Evolutionary conservation across 2,888 invertebrate genomes (phyloP).

Genomic region (Limenitis camilla): DNA sequence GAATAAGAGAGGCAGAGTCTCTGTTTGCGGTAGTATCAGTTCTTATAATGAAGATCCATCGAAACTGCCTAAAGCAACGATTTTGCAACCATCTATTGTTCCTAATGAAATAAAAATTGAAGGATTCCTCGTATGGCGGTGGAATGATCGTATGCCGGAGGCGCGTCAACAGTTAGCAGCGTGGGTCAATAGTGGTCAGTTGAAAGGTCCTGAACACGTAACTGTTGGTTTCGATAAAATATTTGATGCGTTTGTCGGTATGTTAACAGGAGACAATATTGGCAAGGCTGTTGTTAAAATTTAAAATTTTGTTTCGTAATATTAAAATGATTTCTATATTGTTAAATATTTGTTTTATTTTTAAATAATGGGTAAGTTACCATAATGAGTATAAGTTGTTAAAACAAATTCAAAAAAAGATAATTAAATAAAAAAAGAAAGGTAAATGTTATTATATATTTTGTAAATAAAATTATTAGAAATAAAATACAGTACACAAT

Average conservation of each 20-base stretch:
- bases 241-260: constrained; percentile 75
- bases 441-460: too few relatives aligned
- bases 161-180: constrained; percentile 69
- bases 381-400: too few relatives aligned
- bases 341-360: too few relatives aligned
- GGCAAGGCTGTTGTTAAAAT: constrained; percentile 76
- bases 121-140: constrained; percentile 66
- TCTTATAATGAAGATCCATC: constrained; percentile 65
- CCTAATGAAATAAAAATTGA: constrained; percentile 71
- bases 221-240: constrained; percentile 78
- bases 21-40: constrained; percentile 78
- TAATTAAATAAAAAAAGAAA: too few relatives aligned
- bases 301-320: constrained; percentile 27
- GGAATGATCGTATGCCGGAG: constrained; percentile 65
- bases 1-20: constrained; percentile 74
- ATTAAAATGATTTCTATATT: too few relatives aligned
- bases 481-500: too few relatives aligned
- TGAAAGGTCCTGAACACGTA: constrained; percentile 75
- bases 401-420: too few relatives aligned
- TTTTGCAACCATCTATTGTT: constrained; percentile 68
- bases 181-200: constrained; percentile 76
- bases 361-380: too few relatives aligned
- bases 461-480: too few relatives aligned
- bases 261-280: constrained; percentile 61
- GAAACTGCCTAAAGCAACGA: constrained; percentile 22